Base-by-base conservation (phyloP, 2,113 vertebrate genomes). In the Tragulus kanchil region DNA sequence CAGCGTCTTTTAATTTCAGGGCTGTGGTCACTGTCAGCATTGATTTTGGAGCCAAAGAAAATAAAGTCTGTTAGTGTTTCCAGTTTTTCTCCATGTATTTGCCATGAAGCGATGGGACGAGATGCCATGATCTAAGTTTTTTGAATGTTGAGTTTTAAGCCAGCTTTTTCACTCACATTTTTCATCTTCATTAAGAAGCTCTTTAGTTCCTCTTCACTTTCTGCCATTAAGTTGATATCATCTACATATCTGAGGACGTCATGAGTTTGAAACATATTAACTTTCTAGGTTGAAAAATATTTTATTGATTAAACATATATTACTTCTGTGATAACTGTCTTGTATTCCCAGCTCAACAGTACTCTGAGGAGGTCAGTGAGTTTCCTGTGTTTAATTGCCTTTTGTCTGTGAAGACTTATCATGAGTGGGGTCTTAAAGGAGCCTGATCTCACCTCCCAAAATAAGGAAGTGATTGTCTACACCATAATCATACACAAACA, bases 361-460 rank as follows among this genome's bases (percentile, higher is more conserved):
- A 36, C 56, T 96, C 75, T 58, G 54, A 85, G 61, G 58, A 92
- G 31, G n/a, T 31, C 23, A 83, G 65, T 25, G 26, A 64, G 56
- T 93, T 97, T 94, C 93, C 75, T 75, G 10, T 75, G 58, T 94
- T 92, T 61, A 91, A 62, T 85, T 96, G 48, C 71, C 45, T 77
- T 91, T 82, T 59, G 23, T 21, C 65, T 87, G 23, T 48, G 50
- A 59, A 94, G 19, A 6, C 50, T 91, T 89, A 7, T 93, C 59
- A 25, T 69, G 31, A 90, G 42, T 89, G 42, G 65, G 19, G 5
- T 86, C 52, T 92, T 50, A 77, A 87, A 62, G 16, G 81, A 78
- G 42, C 31, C 42, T 48, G 19, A 83, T 13, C 5, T 84, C 28
- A 67, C 42, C 25, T 95, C 61, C 19, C 36, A 54, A 73, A 58